These are phyloP conservation scores for Arnoldichthys spilopterus DNA, from an alignment of 2,797 vertebrate genomes.

Conservation along the genomic window DNA sequence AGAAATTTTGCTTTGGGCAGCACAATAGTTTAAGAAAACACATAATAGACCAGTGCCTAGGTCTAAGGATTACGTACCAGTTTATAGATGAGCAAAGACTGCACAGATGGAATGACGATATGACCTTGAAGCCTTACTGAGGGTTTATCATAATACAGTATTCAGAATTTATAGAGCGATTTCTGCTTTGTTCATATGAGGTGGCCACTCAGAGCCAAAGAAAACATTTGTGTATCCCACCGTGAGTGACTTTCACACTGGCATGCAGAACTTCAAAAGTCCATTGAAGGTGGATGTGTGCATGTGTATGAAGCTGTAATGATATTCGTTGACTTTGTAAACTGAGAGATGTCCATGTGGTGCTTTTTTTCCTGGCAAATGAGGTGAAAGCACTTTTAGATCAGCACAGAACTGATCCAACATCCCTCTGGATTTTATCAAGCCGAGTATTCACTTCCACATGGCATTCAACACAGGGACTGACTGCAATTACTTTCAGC, in stretches of 20 bases:
- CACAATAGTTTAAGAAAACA: neutral
- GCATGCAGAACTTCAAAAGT: neutral
- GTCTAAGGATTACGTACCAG: neutral
- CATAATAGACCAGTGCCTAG: no score
- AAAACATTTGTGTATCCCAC: neutral
- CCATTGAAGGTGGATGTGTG: neutral
- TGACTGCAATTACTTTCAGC: slow-evolving; percentile 65
- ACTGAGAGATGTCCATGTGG: slow-evolving; percentile 62
- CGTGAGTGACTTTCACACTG: neutral
- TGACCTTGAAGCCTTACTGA: neutral
- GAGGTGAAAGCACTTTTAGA: slow-evolving; percentile 65
- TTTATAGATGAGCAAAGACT: no score
- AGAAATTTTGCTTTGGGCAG: no score
- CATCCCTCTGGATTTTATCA: slow-evolving; percentile 74
- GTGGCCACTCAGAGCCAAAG: neutral
- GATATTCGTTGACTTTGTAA: slow-evolving; percentile 49
- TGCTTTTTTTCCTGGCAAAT: slow-evolving; percentile 71
- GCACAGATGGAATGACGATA: neutral
- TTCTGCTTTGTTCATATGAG: neutral
- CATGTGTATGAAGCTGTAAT: slow-evolving; percentile 1
- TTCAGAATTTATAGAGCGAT: neutral
- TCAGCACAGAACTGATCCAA: slow-evolving; percentile 62
- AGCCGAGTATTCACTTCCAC: slow-evolving; percentile 54
- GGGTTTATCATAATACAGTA: neutral
- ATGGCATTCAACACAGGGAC: slow-evolving; percentile 62